These are phyloP conservation scores for Macrocentrus cingulum DNA, from an alignment of 1,140 invertebrate species.

Conservation along the genomic window DNA sequence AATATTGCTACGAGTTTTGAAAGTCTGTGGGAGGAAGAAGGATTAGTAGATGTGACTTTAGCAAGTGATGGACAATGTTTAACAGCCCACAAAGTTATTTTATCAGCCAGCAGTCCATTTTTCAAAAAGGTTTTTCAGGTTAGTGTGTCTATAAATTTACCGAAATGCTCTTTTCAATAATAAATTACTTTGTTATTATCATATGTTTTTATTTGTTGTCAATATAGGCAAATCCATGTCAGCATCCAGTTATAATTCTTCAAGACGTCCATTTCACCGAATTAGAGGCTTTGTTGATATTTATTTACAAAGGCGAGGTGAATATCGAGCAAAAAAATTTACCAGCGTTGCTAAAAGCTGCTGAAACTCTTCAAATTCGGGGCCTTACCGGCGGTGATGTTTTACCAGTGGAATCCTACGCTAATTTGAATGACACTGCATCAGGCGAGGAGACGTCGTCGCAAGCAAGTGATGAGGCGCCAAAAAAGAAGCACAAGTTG, in stretches of 20 bases:
- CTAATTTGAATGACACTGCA: conserved; percentile 42
- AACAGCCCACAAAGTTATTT: conserved; percentile 72
- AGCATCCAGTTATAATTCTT: conserved; percentile 69
- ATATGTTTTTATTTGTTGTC: conserved; percentile 35
- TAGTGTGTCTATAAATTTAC: too few species aligned
- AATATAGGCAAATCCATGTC: conserved; percentile 66
- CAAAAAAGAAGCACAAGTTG: conserved; percentile 47
- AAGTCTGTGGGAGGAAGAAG: conserved; percentile 66
- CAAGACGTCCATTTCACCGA: conserved; percentile 67
- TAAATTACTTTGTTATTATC: too few species aligned
- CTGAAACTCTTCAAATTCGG: conserved; percentile 66
- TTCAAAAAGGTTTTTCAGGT: conserved; percentile 71
- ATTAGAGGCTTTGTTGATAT: conserved; percentile 63
- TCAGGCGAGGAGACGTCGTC: conserved; percentile 32
- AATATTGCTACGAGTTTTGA: conserved; percentile 68
- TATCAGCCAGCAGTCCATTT: conserved; percentile 73
- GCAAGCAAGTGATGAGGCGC: conserved; percentile 31
- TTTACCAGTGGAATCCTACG: conserved; percentile 50
- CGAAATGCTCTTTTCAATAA: too few species aligned
- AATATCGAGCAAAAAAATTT: conserved; percentile 69
- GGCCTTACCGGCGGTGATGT: conserved; percentile 62
- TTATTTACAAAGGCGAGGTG: conserved; percentile 71
- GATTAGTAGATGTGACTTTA: conserved; percentile 71
- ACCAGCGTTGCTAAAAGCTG: conserved; percentile 64
- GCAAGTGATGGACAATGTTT: conserved; percentile 69